Conservation (phyloP, 2,888 invertebrate species). For the Trichogramma dendrolimi region DNA sequence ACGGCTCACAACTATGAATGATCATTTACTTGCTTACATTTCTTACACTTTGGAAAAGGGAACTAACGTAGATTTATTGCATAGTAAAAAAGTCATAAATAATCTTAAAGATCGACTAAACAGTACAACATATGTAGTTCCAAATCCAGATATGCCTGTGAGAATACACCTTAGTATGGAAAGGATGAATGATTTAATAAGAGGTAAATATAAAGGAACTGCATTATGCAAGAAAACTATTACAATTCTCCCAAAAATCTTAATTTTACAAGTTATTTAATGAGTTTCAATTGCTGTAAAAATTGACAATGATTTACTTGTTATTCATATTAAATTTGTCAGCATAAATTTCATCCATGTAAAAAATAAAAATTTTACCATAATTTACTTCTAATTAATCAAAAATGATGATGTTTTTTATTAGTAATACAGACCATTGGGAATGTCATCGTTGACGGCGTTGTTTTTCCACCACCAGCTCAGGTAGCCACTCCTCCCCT, state of each 20-base stretch:
- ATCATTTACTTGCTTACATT: conserved; percentile 84
- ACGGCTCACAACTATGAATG: conserved; percentile 77
- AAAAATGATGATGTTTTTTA: conserved; percentile 27
- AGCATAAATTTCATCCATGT: no score
- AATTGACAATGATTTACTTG: conserved; percentile 3
- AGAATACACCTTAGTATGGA: conserved; percentile 75
- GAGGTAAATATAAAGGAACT: conserved; percentile 56
- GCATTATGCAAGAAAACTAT: neutral
- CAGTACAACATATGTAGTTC: conserved; percentile 78
- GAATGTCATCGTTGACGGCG: conserved; percentile 78
- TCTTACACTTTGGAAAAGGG: conserved; percentile 73
- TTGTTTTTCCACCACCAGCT: conserved; percentile 62
- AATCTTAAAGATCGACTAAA: conserved; percentile 77
- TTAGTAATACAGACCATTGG: conserved; percentile 73
- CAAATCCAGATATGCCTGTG: conserved; percentile 84
- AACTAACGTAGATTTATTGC: conserved; percentile 78
- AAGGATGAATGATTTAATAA: conserved; percentile 75
- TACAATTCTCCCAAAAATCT: neutral
- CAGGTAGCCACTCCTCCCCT: conserved; percentile 37
- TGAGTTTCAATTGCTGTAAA: neutral
- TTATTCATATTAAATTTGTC: neutral
- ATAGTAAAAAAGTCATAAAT: conserved; percentile 69
- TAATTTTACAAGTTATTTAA: neutral
- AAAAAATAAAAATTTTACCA: neutral
- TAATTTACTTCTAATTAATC: conserved; percentile 21